A percentile compares a stretch with the other conserved stretches of the same genome.
Conservation (phyloP, 2,888 invertebrate species). For the Aspidapion aeneum region DNA sequence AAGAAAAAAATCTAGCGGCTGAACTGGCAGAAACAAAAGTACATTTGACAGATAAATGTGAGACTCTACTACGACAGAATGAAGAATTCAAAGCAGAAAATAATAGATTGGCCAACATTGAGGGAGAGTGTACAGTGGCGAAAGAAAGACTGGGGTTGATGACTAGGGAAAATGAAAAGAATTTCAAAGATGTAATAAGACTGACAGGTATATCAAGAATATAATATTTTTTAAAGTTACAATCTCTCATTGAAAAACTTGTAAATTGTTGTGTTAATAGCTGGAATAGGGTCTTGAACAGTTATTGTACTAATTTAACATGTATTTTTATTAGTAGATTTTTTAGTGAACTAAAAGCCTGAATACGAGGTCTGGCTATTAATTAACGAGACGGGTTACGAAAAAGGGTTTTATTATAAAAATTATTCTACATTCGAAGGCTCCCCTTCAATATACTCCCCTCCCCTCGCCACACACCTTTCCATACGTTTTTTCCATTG, state of each 20-base stretch:
- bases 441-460: no score
- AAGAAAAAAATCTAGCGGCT: constrained; percentile 11
- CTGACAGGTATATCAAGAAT: constrained; percentile 9
- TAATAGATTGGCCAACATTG: constrained; percentile 26
- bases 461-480: no score
- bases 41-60: constrained; percentile 7
- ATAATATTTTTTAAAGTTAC: not conserved
- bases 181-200: constrained; percentile 8
- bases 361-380: no score
- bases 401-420: no score
- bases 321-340: no score
- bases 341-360: no score
- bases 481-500: no score
- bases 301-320: no score
- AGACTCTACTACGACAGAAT: constrained; percentile 7
- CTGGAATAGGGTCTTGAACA: no score
- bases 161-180: constrained; percentile 8
- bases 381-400: no score
- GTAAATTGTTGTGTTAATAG: no score
- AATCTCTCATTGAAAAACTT: not conserved
- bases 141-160: constrained; percentile 11
- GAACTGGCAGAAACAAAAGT: constrained; percentile 7
- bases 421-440: no score
- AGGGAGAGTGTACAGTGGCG: constrained; percentile 31
- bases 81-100: constrained; percentile 6